These are phyloP conservation scores for Caenorhabditis zanzibari DNA, from an alignment of 2,888 invertebrate species.

Conservation along the genomic window DNA sequence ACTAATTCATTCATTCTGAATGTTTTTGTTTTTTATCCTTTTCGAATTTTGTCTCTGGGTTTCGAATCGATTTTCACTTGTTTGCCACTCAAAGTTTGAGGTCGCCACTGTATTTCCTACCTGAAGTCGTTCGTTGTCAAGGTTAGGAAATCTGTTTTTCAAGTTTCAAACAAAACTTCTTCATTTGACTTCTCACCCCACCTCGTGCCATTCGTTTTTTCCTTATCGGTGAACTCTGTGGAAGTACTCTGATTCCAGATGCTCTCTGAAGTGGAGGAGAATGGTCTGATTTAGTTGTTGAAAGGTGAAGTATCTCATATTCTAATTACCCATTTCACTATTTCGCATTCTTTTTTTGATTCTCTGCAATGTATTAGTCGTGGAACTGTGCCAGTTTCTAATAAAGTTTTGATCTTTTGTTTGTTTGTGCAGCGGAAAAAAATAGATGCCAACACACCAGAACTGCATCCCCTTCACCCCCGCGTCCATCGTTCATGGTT, in stretches of 20 bases:
- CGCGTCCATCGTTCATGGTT: conserved; percentile 54
- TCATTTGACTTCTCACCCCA: conserved; percentile 45
- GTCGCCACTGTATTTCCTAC: conserved; percentile 16
- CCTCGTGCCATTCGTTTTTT: conserved; percentile 42
- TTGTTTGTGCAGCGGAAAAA: conserved; percentile 39
- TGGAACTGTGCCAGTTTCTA: neutral
- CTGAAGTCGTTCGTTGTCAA: conserved; percentile 20
- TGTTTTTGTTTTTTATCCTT: conserved; percentile 12
- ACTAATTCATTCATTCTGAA: neutral
- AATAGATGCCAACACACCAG: conserved; percentile 14
- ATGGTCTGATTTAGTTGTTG: conserved; percentile 50
- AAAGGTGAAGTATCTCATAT: conserved; percentile 22
- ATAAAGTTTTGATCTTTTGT: conserved; percentile 2
- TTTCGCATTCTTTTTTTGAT: neutral
- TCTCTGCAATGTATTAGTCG: neutral
- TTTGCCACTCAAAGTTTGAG: conserved; percentile 39
- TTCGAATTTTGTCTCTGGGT: conserved; percentile 3
- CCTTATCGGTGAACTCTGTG: conserved; percentile 43
- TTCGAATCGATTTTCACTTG: conserved; percentile 48
- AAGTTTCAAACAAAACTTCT: too few relatives aligned
- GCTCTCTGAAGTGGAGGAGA: conserved; percentile 38
- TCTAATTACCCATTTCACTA: conserved; percentile 12
- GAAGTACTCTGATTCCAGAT: conserved; percentile 54
- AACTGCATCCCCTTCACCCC: conserved; percentile 12
- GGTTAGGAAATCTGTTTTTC: too few relatives aligned